Conservation (phyloP, 2,888 invertebrate genomes). For the Lasioglossum figueresi region DNA sequence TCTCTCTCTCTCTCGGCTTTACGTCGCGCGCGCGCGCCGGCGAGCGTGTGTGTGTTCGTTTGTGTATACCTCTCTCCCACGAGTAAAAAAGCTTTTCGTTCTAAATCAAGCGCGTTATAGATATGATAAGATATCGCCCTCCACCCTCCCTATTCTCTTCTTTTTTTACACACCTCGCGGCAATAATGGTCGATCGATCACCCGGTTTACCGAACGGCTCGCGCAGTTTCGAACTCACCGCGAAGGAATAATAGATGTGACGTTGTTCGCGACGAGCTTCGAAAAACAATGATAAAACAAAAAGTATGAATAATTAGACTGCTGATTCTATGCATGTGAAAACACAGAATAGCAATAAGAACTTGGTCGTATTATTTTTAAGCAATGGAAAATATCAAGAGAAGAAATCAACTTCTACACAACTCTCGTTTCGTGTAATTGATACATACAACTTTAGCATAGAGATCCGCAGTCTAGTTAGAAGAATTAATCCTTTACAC, state of each 20-base stretch:
- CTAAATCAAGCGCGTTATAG: conserved; percentile 79
- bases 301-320: background rate
- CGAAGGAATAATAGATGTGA: conserved; percentile 31
- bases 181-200: conserved; percentile 60
- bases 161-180: conserved; percentile 47
- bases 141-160: background rate
- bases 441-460: background rate
- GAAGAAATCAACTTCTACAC: background rate
- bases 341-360: background rate
- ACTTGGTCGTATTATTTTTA: background rate
- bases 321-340: background rate
- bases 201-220: conserved; percentile 40
- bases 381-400: background rate
- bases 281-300: background rate
- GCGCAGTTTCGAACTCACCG: conserved; percentile 34
- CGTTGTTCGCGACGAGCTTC: background rate
- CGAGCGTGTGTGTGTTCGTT: background rate
- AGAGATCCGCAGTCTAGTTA: background rate
- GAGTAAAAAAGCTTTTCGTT: conserved; percentile 76
- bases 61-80: conserved; percentile 47
- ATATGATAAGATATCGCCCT: conserved; percentile 73
- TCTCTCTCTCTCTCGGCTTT: background rate
- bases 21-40: background rate
- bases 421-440: background rate
- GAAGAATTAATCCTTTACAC: background rate